Evolutionary conservation across 92 coral and sea anemone genomes (phyloP), one percentile per base, ranked within the genome.

Genomic region (Epizoanthus stellaris): DNA sequence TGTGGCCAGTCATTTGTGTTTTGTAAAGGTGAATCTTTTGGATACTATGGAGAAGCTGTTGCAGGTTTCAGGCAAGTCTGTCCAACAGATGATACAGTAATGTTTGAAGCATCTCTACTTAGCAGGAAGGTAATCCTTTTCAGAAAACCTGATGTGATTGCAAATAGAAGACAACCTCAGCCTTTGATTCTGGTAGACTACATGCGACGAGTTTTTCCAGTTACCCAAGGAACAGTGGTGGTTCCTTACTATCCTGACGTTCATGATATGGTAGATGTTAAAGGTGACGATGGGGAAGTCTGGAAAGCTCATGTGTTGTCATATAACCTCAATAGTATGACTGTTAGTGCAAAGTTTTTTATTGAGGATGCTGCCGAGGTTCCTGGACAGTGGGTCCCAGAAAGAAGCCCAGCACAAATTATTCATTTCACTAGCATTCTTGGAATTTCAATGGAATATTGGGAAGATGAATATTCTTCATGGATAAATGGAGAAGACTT

Each of bases 91-190:
- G 58, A 80, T 70, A 64, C 63, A n/a, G 76, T 92, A 87, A 54
- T 92, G 43, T 80, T 90, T 87, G 85, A 85, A 70, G 93, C 88
- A 49, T 39, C 76, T 82, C 58, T 77, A 67, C 89, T 92, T 57
- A 92, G 95, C 80, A 89, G 93, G 73, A 92, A 92, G 79, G 86
- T 92, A 3, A 92, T 92, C 87, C 89, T 92, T 30, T 85, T 67
- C 70, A 80, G 69, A 80, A 85, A 82, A 39, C 66, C 58, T 30
- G 36, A 30, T 39, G 57, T 38, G 54, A 79, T 68, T 89, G 85
- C 19, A 42, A 38, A 73, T 53, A 80, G 87, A 54, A 80, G 56
- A 59, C 77, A 83, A 53, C 73, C 16, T 45, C 45, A 66, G 40
- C 59, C 52, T 76, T 79, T 64, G 63, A 83, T 87, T 63, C 65